Percentiles rank a stretch among this genome's conserved stretches.
phyloP scores from a whole-genome alignment of 2,797 vertebrate species.

The Smutsia gigantea region DNA sequence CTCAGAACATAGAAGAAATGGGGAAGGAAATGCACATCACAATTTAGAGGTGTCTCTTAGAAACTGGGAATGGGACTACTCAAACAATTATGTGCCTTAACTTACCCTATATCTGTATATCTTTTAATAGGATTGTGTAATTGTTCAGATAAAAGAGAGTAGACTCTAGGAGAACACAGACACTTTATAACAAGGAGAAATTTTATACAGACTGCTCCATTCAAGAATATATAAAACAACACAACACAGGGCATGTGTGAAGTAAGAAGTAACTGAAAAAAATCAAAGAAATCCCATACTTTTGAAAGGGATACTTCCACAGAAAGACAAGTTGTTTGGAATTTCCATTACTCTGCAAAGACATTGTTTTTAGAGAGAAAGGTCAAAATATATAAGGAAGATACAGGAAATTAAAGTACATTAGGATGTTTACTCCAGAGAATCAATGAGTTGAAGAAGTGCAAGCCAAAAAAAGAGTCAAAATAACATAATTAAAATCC shows the following conservation, averaged over 20 bases:
- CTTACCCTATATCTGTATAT: not conserved
- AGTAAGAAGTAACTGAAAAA: not conserved
- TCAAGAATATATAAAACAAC: not conserved
- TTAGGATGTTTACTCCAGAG: not conserved
- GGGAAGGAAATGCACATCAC: not conserved
- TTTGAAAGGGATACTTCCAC: not conserved
- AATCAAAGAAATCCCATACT: not conserved
- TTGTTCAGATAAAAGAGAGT: not conserved
- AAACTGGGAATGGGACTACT: not conserved
- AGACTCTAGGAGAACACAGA: not conserved
- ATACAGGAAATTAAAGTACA: not conserved
- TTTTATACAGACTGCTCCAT: not conserved
- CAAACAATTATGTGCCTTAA: not conserved
- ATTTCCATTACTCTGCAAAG: not conserved
- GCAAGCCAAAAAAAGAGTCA: not conserved
- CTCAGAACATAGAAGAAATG: not conserved
- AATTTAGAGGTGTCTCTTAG: not conserved
- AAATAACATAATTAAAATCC: not conserved
- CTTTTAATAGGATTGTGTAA: not conserved
- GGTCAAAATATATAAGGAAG: not conserved
- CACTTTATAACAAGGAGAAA: not conserved
- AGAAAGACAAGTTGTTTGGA: not conserved
- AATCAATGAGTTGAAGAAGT: not conserved
- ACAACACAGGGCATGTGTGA: not conserved
- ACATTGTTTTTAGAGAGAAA: not conserved